phyloP scores from a whole-genome alignment of 1,140 invertebrate species.

The Eupeodes corollae region DNA sequence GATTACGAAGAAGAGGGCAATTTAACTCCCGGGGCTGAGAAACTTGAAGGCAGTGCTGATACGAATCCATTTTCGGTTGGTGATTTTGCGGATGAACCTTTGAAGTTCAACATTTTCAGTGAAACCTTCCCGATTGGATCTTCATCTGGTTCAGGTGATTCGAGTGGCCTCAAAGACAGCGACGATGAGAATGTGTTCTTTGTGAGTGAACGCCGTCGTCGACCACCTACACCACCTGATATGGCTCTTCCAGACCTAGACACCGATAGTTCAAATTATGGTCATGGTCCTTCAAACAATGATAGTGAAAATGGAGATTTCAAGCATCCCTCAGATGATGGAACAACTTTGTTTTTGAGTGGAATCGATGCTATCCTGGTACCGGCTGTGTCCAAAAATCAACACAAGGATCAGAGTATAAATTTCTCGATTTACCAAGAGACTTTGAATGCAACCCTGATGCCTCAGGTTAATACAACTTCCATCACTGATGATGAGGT shows the following conservation, averaged over 20 bases:
- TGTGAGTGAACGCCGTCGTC: too few species aligned
- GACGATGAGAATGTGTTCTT: neutral
- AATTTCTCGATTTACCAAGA: too few species aligned
- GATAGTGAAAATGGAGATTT: neutral
- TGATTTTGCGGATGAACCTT: conserved; percentile 16
- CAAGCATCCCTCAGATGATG: neutral
- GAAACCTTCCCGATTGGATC: conserved; percentile 22
- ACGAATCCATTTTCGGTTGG: neutral
- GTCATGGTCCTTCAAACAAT: neutral
- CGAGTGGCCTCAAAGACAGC: neutral
- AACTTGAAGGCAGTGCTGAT: conserved; percentile 6
- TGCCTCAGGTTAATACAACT: too few species aligned
- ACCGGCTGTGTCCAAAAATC: conserved; percentile 12
- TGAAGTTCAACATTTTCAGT: conserved; percentile 33
- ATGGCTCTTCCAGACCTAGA: neutral
- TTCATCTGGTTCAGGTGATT: conserved; percentile 4
- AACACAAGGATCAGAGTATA: too few species aligned
- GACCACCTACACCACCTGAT: neutral
- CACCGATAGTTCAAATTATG: neutral
- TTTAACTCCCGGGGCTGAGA: conserved; percentile 4
- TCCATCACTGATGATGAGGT: too few species aligned
- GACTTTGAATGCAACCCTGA: too few species aligned
- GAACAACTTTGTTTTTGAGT: conserved; percentile 6
- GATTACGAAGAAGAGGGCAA: conserved; percentile 8
- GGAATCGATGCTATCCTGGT: conserved; percentile 29